Conservation (phyloP, 2,888 invertebrate species). For the Abrostola tripartita region DNA sequence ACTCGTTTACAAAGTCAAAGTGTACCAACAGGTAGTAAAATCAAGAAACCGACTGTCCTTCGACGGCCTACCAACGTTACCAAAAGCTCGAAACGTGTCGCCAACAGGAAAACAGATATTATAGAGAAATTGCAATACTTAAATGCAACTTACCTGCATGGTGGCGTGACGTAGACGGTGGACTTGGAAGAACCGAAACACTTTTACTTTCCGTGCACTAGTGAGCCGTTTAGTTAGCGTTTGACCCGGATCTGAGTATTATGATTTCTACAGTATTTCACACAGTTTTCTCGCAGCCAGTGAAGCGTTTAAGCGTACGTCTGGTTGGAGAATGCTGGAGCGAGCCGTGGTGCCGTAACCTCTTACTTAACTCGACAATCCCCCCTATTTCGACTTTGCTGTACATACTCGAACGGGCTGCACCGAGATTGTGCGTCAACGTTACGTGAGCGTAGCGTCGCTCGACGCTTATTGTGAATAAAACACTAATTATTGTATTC, state of each 20-base stretch:
- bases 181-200: conserved; percentile 60
- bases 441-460: conserved; percentile 61
- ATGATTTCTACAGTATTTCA: conserved; percentile 70
- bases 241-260: conserved; percentile 77
- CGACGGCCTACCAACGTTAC: conserved; percentile 57
- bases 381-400: conserved; percentile 61
- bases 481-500: conserved; percentile 56
- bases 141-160: conserved; percentile 79
- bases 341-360: conserved; percentile 78
- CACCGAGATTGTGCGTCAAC: conserved; percentile 52
- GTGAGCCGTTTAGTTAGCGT: conserved; percentile 56
- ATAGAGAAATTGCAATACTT: conserved; percentile 63
- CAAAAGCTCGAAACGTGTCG: conserved; percentile 49
- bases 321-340: conserved; percentile 77
- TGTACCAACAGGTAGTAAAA: conserved; percentile 48
- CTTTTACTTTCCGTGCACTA: conserved; percentile 78
- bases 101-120: conserved; percentile 62
- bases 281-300: conserved; percentile 62
- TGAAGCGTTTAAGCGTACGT: conserved; percentile 73
- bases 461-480: conserved; percentile 45
- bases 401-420: conserved; percentile 45
- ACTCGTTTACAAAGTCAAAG: conserved; percentile 24
- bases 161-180: conserved; percentile 51
- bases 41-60: conserved; percentile 69
- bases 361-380: conserved; percentile 83